These are phyloP conservation scores for Acrossocheilus fasciatus DNA, from an alignment of 2,797 vertebrate species.

Conservation along the genomic window DNA sequence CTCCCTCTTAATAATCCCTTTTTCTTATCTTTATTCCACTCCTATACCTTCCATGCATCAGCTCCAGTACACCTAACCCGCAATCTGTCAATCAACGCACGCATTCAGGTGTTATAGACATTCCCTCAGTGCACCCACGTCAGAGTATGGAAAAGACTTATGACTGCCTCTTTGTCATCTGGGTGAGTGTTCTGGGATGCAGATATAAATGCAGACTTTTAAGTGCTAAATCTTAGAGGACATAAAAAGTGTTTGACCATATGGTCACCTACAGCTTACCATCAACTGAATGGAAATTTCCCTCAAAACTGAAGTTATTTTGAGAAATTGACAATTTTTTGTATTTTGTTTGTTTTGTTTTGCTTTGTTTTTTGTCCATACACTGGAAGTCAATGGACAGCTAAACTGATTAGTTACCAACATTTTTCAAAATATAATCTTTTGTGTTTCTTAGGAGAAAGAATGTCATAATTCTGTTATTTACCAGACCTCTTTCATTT, in stretches of 20 bases:
- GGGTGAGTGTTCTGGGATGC: not conserved
- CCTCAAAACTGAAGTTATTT: not conserved
- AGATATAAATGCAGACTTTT: slow-evolving; percentile 13
- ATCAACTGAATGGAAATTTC: not conserved
- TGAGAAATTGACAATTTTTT: no score
- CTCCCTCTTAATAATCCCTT: slow-evolving; percentile 49
- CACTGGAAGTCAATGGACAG: not conserved
- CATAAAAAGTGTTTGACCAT: slow-evolving; percentile 1
- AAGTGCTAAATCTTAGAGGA: not conserved
- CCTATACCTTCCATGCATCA: slow-evolving; percentile 34
- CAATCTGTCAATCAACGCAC: slow-evolving; percentile 29
- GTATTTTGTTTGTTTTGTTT: not conserved
- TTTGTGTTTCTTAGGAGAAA: not conserved
- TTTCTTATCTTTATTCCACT: slow-evolving; percentile 38
- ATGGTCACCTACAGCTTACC: not conserved
- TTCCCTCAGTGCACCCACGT: slow-evolving; percentile 9
- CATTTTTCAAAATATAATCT: not conserved
- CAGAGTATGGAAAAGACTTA: not conserved
- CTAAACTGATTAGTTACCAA: not conserved
- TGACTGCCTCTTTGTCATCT: slow-evolving; percentile 27
- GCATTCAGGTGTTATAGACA: slow-evolving; percentile 39
- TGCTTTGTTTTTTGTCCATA: not conserved
- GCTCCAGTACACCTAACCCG: not conserved
- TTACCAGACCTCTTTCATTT: slow-evolving; percentile 34
- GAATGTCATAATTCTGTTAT: not conserved